Conservation (phyloP, 2,113 vertebrate genomes). For the Emydocephalus ijimae region DNA sequence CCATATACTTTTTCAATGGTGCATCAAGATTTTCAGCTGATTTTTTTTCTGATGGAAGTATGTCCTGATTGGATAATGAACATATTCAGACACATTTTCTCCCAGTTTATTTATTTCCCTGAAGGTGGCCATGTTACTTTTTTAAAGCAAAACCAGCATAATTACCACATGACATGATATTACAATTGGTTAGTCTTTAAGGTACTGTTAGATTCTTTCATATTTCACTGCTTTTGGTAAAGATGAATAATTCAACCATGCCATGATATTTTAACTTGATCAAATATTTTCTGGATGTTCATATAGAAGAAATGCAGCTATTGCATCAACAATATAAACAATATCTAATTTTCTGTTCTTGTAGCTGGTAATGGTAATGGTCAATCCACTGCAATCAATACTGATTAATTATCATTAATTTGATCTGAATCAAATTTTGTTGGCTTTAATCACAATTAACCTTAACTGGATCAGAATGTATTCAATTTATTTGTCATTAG, state of each 20-base stretch:
- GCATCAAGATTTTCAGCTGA: slow-evolving; percentile 27
- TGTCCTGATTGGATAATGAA: slow-evolving; percentile 44
- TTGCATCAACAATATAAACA: background rate
- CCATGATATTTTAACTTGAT: background rate
- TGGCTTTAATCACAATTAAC: background rate
- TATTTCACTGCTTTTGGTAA: background rate
- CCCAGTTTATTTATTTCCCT: background rate
- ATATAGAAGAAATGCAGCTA: background rate
- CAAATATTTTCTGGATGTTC: background rate
- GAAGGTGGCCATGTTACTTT: background rate
- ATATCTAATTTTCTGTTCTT: background rate
- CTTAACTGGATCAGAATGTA: background rate
- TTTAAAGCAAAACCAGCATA: background rate
- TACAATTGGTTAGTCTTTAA: background rate
- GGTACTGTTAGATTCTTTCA: background rate
- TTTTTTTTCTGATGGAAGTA: slow-evolving; percentile 45
- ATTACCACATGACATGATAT: background rate
- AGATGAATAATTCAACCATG: background rate
- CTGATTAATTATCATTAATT: background rate
- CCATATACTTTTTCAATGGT: slow-evolving; percentile 2
- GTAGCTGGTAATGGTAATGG: background rate
- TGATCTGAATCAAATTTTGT: background rate
- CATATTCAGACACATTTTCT: background rate
- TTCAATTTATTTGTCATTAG: slow-evolving; percentile 7
- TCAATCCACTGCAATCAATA: background rate